Percentiles rank a stretch among this genome's conserved stretches.
phyloP scores from a whole-genome alignment of 2,113 vertebrate species.

The Thermophis baileyi region DNA sequence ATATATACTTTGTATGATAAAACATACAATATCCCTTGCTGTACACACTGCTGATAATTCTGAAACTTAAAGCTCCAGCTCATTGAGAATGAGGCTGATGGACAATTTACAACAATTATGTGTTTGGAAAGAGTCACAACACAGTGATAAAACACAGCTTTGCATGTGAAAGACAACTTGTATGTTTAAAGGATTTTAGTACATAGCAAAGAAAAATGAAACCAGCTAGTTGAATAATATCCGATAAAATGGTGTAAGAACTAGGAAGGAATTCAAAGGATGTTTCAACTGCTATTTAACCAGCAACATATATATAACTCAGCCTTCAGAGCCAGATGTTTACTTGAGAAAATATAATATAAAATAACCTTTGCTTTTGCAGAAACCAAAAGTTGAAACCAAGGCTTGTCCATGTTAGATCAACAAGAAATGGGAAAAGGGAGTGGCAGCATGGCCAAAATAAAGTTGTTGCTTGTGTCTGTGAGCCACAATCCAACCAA shows the following conservation, averaged over 20 bases:
- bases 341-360: background rate
- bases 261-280: background rate
- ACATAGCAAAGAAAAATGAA: background rate
- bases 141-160: background rate
- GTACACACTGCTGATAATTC: background rate
- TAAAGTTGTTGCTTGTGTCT: background rate
- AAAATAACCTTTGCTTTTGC: background rate
- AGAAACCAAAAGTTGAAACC: background rate
- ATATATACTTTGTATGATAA: background rate
- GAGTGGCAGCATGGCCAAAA: background rate
- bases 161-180: background rate
- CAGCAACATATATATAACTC: background rate
- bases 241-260: background rate
- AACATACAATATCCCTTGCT: background rate
- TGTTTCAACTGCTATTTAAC: background rate
- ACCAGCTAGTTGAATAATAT: background rate
- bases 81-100: background rate
- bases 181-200: background rate
- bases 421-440: background rate
- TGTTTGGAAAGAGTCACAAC: background rate
- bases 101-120: background rate
- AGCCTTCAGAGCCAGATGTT: background rate
- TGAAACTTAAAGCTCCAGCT: background rate
- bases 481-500: background rate
- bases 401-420: background rate